Percentiles rank a stretch among this genome's conserved stretches.
Evolutionary conservation across 2,888 invertebrate genomes (phyloP).

Genomic region (Ceriagrion tenellum): DNA sequence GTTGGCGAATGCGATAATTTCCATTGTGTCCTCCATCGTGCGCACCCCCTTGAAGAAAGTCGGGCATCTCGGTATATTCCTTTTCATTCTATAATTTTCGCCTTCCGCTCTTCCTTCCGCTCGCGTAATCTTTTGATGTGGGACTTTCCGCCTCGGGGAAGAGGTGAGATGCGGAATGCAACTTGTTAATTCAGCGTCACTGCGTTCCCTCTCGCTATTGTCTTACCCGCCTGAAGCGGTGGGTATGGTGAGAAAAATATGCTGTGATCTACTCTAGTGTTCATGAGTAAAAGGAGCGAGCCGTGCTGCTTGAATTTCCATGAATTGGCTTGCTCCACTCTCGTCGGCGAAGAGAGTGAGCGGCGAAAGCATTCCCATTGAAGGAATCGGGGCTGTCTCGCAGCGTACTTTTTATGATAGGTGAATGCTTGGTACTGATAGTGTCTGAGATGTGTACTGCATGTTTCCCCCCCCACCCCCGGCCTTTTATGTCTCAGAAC

Average conservation of each 20-base stretch:
- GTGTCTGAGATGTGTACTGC: too few species aligned
- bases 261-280: not conserved
- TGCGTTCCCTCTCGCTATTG: not conserved
- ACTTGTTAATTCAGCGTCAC: not conserved
- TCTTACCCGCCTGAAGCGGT: not conserved
- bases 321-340: not conserved
- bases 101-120: constrained; percentile 17
- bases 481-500: too few species aligned
- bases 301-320: not conserved
- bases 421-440: too few species aligned
- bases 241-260: not conserved
- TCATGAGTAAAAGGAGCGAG: not conserved
- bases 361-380: not conserved
- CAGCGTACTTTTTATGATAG: too few species aligned
- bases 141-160: not conserved
- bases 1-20: constrained; percentile 27
- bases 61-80: not conserved
- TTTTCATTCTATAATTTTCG: constrained; percentile 13
- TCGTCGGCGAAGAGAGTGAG: not conserved
- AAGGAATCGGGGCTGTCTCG: not conserved
- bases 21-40: constrained; percentile 26
- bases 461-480: too few species aligned
- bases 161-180: not conserved
- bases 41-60: not conserved
- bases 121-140: constrained; percentile 38